Evolutionary conservation across 2,113 vertebrate genomes (phyloP).

Genomic region (Alosa alosa): DNA sequence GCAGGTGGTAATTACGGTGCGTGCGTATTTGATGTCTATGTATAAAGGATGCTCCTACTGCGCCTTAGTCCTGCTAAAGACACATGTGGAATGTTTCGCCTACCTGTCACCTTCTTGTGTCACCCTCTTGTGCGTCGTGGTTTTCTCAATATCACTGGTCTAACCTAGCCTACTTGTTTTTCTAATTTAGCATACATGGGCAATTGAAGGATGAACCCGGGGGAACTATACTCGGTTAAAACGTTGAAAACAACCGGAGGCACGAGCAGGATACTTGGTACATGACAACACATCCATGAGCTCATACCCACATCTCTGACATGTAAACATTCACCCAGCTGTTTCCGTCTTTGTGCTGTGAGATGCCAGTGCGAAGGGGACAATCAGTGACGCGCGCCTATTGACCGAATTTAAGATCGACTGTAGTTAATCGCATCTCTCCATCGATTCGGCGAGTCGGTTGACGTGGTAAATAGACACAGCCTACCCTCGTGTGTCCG

Average conservation of each 20-base stretch:
- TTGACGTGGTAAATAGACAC: neutral
- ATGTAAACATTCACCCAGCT: constrained; percentile 15
- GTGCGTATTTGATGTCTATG: neutral
- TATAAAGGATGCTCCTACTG: neutral
- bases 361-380: neutral
- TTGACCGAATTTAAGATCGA: neutral
- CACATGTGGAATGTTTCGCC: constrained; percentile 9
- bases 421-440: neutral
- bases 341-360: constrained; percentile 7
- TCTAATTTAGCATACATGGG: neutral
- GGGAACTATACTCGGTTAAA: neutral
- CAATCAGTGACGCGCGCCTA: constrained; percentile 1
- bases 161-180: neutral
- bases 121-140: neutral
- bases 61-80: neutral
- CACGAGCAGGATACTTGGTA: neutral
- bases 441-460: neutral
- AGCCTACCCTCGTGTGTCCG: constrained; percentile 5
- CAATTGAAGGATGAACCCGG: neutral
- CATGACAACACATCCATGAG: neutral
- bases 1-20: neutral
- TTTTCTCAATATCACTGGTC: neutral
- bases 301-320: neutral
- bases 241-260: neutral
- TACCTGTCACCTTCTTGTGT: neutral